These are phyloP conservation scores for Antheraea mylitta DNA, from an alignment of 1,140 invertebrate species.

Conservation along the genomic window DNA sequence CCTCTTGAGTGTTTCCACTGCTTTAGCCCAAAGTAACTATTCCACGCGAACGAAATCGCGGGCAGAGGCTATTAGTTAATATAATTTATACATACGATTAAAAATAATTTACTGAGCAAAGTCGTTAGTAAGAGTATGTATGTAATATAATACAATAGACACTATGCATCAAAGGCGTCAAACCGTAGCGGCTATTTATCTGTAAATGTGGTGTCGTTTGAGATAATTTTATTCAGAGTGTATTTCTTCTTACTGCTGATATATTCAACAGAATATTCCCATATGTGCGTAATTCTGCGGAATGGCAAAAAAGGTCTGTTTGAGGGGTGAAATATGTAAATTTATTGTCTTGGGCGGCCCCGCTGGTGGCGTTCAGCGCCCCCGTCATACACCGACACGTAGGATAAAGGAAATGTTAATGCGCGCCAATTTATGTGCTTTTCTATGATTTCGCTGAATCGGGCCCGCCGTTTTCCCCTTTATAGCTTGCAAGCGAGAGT, in stretches of 20 bases:
- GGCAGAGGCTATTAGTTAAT: no score
- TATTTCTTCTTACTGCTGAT: slow-evolving; percentile 74
- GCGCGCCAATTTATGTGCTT: slow-evolving; percentile 76
- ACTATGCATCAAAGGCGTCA: slow-evolving; percentile 31
- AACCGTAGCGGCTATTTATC: slow-evolving; percentile 42
- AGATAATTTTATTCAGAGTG: slow-evolving; percentile 76
- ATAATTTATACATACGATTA: no score
- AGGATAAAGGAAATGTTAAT: slow-evolving; percentile 79
- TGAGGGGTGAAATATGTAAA: slow-evolving; percentile 79
- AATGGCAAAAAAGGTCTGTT: slow-evolving; percentile 78
- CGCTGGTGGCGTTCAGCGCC: slow-evolving; percentile 41
- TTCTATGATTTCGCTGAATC: slow-evolving; percentile 78
- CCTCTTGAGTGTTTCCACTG: no score
- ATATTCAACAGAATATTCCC: slow-evolving; percentile 78
- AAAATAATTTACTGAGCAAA: neutral
- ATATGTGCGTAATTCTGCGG: slow-evolving; percentile 78
- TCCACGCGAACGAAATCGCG: no score
- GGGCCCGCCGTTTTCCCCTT: slow-evolving; percentile 60
- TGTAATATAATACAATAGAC: neutral
- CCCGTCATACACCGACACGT: slow-evolving; percentile 77
- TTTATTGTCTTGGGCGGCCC: slow-evolving; percentile 77
- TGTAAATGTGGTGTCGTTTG: slow-evolving; percentile 61
- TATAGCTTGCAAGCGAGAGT: slow-evolving; percentile 51
- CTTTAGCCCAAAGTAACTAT: no score
- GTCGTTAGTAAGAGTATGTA: neutral